A percentile compares a stretch with the other conserved stretches of the same genome.
Conservation (phyloP, 2,888 invertebrate genomes). For the Omphaloscelis lunosa region DNA sequence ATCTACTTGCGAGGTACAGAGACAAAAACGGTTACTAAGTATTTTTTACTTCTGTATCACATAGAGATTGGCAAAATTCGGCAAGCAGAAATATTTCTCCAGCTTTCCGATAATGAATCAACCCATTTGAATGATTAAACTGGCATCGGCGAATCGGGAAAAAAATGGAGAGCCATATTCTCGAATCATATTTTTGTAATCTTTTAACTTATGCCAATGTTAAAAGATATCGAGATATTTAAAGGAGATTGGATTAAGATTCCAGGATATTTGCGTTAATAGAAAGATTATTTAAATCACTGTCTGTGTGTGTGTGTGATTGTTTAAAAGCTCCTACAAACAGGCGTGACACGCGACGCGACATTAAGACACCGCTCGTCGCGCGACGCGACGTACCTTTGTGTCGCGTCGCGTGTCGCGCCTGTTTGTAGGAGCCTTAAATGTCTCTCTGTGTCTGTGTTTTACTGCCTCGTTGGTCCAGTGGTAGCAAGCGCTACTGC, state of each 20-base stretch:
- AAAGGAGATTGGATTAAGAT: not conserved
- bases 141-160: not conserved
- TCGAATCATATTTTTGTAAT: constrained; percentile 6
- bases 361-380: no score
- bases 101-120: constrained; percentile 28
- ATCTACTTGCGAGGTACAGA: not conserved
- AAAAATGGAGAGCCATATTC: not conserved
- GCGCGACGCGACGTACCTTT: no score
- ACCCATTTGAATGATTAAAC: constrained; percentile 31
- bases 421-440: no score
- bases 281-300: constrained; percentile 12
- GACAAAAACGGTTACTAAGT: not conserved
- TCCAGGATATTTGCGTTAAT: not conserved
- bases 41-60: not conserved
- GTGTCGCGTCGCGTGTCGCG: no score
- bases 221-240: not conserved
- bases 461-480: no score
- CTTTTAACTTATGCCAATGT: constrained; percentile 26
- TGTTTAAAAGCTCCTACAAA: no score
- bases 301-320: no score
- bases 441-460: no score
- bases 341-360: no score
- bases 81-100: constrained; percentile 5
- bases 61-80: constrained; percentile 19
- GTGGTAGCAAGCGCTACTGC: no score